Percentiles rank a stretch among this genome's conserved stretches.
phyloP scores from a whole-genome alignment of 2,888 invertebrate species.

The Electrophaes corylata region DNA sequence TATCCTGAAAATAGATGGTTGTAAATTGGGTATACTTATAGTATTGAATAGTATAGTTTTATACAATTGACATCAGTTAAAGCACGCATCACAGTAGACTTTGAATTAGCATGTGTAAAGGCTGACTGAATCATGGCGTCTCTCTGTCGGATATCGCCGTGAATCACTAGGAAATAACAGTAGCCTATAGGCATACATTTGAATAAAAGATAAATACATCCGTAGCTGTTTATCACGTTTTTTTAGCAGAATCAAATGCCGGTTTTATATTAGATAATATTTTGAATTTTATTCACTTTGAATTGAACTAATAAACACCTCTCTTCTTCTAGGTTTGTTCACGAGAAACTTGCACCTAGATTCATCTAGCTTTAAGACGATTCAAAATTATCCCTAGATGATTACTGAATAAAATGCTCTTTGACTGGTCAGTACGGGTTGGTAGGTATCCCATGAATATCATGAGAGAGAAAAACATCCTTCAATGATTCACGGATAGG shows the following conservation, averaged over 20 bases:
- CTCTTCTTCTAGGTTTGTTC: too few species aligned
- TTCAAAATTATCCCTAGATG: too few species aligned
- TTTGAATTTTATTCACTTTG: too few species aligned
- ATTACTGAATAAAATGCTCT: too few species aligned
- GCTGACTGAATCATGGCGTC: slow-evolving; percentile 38
- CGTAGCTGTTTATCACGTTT: neutral
- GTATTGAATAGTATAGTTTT: neutral
- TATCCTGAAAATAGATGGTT: neutral
- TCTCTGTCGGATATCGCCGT: slow-evolving; percentile 37
- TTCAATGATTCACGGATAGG: too few species aligned
- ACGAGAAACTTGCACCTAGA: too few species aligned
- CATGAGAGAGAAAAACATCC: too few species aligned
- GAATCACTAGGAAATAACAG: slow-evolving; percentile 42
- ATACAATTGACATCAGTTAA: neutral
- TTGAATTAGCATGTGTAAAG: slow-evolving; percentile 36
- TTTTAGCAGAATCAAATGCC: neutral
- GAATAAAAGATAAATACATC: slow-evolving; percentile 6
- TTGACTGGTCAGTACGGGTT: too few species aligned
- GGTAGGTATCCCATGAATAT: too few species aligned
- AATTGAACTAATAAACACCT: too few species aligned
- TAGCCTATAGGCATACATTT: slow-evolving; percentile 31
- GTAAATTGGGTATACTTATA: neutral
- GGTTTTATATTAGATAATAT: too few species aligned
- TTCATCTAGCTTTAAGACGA: too few species aligned
- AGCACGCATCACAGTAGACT: slow-evolving; percentile 24